phyloP scores from a whole-genome alignment of 37 sponge, comb jelly and placozoan genomes.

The Lycopodina hypogea region DNA sequence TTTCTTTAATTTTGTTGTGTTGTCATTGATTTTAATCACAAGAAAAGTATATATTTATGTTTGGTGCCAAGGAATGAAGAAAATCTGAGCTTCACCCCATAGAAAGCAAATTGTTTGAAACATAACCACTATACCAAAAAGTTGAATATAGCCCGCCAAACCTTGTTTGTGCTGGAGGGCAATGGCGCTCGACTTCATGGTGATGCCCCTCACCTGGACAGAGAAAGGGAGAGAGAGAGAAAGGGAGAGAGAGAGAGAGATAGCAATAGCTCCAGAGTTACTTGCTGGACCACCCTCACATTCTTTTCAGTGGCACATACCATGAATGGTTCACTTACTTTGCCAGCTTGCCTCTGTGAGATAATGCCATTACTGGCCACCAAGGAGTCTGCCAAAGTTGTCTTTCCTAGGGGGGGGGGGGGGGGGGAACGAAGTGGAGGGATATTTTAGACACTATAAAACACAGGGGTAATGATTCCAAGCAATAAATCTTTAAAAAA shows the following conservation, averaged over 20 bases:
- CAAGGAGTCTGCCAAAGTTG: constrained; percentile 92
- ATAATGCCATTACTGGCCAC: constrained; percentile 99
- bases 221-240: constrained; percentile 29
- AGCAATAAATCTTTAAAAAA: not conserved
- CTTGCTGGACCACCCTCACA: too few relatives aligned
- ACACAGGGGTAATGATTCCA: not conserved
- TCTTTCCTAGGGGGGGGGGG: constrained; percentile 68
- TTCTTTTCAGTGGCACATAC: too few relatives aligned
- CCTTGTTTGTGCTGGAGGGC: constrained; percentile 60
- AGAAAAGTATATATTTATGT: too few relatives aligned
- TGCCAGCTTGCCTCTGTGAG: constrained; percentile 92
- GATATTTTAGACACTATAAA: not conserved
- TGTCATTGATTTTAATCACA: too few relatives aligned
- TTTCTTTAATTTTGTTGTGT: too few relatives aligned
- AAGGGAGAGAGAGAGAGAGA: constrained; percentile 35
- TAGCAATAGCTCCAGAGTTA: not conserved
- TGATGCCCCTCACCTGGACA: constrained; percentile 92
- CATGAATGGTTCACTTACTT: constrained; percentile 70
- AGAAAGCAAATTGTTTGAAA: too few relatives aligned
- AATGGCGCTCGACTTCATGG: constrained; percentile 98
- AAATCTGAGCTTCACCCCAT: too few relatives aligned
- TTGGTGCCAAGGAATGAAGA: too few relatives aligned
- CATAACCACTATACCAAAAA: too few relatives aligned
- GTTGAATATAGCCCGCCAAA: too few relatives aligned
- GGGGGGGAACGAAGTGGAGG: too few relatives aligned